phyloP scores from a whole-genome alignment of 2,888 invertebrate species.

The Drosophila algonquin region DNA sequence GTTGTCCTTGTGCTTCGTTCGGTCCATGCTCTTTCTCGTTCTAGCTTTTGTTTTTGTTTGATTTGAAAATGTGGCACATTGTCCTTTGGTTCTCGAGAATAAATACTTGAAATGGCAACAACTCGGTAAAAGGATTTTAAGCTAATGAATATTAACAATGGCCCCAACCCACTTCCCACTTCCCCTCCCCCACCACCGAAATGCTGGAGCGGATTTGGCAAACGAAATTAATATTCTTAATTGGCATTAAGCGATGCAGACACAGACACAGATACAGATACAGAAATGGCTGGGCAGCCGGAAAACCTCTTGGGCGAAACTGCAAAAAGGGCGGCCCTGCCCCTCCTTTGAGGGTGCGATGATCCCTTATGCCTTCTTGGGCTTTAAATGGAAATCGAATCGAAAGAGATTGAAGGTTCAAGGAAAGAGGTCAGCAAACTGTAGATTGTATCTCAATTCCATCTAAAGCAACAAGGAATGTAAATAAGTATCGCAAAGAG shows the following conservation, averaged over 20 bases:
- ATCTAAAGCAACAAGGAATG: too few relatives aligned
- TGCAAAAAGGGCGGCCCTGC: background rate
- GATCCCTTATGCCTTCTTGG: constrained; percentile 4
- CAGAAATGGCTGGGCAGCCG: background rate
- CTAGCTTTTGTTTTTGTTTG: constrained; percentile 9
- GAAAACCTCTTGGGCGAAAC: constrained; percentile 2
- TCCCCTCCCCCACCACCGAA: too few relatives aligned
- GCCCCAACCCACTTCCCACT: background rate
- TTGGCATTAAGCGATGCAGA: constrained; percentile 67
- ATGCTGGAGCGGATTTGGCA: constrained; percentile 5
- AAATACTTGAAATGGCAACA: constrained; percentile 46
- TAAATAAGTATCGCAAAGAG: too few relatives aligned
- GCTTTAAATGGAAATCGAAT: constrained; percentile 9
- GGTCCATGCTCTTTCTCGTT: background rate
- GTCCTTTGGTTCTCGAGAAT: background rate
- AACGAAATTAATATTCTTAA: constrained; percentile 75
- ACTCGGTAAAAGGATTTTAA: constrained; percentile 64
- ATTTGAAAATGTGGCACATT: constrained; percentile 24
- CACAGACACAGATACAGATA: background rate
- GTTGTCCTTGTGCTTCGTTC: background rate
- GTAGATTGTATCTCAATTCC: too few relatives aligned
- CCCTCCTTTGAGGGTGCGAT: constrained; percentile 1
- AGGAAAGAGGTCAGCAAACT: background rate
- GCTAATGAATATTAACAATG: constrained; percentile 73
- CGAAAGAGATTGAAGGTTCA: background rate